Evolutionary conservation across 1,140 invertebrate species (phyloP), one percentile per base, ranked within the genome.

Genomic region (Drosophila kohkoa): DNA sequence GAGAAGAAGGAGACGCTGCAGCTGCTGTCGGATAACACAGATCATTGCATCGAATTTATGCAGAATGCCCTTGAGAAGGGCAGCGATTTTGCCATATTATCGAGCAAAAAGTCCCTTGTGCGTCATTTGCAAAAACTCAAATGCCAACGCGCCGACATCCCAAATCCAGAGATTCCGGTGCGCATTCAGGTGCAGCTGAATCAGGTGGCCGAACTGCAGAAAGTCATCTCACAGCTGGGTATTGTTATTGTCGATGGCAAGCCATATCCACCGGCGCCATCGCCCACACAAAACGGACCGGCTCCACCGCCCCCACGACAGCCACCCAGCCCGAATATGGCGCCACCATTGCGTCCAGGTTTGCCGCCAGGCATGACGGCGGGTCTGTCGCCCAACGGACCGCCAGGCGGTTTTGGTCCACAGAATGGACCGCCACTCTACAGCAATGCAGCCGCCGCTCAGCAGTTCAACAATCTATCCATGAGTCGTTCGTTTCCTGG

Each of bases 41-140:
- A 98, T 93, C 96, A 98, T 93, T 97, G 96, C 92, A 96, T 97
- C 48, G 94, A 95, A 63, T 97, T 98, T 93, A 96, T 97, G 48
- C 95, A 95, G 83, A 94, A 95, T 85, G 96, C 96, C 11, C 93
- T 98, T 6, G 95, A 96, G 20, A 95, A 96, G 86, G 97, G 96
- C 58, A 96, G 95, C 74, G 97, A 98, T 92, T 96, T 96, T 93
- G 97, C 97, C 46, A 93, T 98, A 64, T 93, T 98, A 30, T 96
- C 96, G 83, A 96, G 96, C 91, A 98, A 98, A 94, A 96, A 96
- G 92, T 95, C 95, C 46, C 93, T 95, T 16, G 95, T 95, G 43
- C 94, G 94, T 75, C 96, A 97, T 93, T 93, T 97, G 70, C 95
- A 96, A 92, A 94, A 96, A 79, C 96, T 97, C 74, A 97, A 97